Conservation (phyloP, 1,140 invertebrate species). For the Macrocentrus cingulum region DNA sequence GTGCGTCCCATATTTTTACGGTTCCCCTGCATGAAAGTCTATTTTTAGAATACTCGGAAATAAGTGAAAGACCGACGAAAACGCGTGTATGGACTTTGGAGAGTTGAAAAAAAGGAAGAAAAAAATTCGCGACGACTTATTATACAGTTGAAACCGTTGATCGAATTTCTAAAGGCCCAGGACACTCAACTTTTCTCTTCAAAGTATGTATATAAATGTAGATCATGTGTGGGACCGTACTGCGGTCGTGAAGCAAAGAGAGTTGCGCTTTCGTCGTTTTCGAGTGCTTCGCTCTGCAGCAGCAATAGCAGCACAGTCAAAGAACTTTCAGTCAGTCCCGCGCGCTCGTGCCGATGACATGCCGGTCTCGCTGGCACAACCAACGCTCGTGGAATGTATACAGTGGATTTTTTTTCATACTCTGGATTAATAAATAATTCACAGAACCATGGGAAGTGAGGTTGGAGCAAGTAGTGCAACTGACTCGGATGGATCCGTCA, state of each 20-base stretch:
- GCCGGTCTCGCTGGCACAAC: background rate
- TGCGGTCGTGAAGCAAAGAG: background rate
- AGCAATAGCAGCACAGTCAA: background rate
- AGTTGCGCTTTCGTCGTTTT: background rate
- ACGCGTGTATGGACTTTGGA: background rate
- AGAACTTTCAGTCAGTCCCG: slow-evolving; percentile 34
- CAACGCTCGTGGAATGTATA: slow-evolving; percentile 4
- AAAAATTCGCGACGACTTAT: background rate
- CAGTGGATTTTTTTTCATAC: slow-evolving; percentile 1
- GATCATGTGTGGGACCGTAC: background rate
- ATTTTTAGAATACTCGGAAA: too few species aligned
- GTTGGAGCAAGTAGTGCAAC: slow-evolving; percentile 35
- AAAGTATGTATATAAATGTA: background rate
- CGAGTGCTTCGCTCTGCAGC: background rate
- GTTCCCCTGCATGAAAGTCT: too few species aligned
- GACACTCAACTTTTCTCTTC: background rate
- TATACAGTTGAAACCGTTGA: background rate
- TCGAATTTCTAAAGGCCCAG: background rate
- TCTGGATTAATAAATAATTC: background rate
- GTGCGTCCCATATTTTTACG: too few species aligned
- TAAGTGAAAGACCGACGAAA: too few species aligned
- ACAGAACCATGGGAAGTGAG: slow-evolving; percentile 41
- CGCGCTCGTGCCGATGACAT: slow-evolving; percentile 30
- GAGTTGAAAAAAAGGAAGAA: background rate
- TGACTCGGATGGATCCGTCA: slow-evolving; percentile 59